Conservation (phyloP, 1,140 invertebrate genomes). For the Philotrypesis tridentata region DNA sequence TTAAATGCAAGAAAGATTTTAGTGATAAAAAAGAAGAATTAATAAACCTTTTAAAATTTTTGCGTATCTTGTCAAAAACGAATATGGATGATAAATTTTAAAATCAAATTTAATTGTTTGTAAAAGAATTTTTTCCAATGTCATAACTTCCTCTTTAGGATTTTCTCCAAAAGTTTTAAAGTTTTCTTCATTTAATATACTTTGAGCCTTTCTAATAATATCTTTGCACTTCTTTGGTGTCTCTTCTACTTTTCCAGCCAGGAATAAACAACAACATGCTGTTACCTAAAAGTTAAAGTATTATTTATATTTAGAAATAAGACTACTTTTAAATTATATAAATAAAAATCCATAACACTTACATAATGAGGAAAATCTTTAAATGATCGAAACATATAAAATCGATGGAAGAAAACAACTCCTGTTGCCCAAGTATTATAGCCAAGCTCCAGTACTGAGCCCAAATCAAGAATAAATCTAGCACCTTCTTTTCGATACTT, state of each 20-base stretch:
- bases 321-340: not conserved
- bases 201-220: constrained; percentile 92
- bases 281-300: constrained; percentile 80
- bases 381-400: constrained; percentile 99
- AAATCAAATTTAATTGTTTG: constrained; percentile 99
- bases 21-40: not conserved
- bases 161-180: constrained; percentile 93
- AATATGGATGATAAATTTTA: constrained; percentile 98
- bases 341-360: constrained; percentile 17
- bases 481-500: constrained; percentile 86
- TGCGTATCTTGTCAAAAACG: constrained; percentile 94
- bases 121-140: constrained; percentile 94
- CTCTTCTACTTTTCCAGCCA: constrained; percentile 99
- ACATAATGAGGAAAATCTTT: constrained; percentile 92
- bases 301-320: not conserved
- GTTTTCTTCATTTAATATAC: constrained; percentile 85
- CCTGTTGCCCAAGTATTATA: constrained; percentile 98
- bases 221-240: constrained; percentile 99
- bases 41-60: constrained; percentile 90
- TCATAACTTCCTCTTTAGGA: constrained; percentile 97
- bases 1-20: not conserved
- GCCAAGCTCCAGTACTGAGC: constrained; percentile 93
- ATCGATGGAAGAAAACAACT: constrained; percentile 97
- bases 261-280: constrained; percentile 95
- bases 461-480: constrained; percentile 93